These are phyloP conservation scores for Sternotherus odoratus DNA, from an alignment of 2,797 vertebrate genomes.

Conservation along the genomic window DNA sequence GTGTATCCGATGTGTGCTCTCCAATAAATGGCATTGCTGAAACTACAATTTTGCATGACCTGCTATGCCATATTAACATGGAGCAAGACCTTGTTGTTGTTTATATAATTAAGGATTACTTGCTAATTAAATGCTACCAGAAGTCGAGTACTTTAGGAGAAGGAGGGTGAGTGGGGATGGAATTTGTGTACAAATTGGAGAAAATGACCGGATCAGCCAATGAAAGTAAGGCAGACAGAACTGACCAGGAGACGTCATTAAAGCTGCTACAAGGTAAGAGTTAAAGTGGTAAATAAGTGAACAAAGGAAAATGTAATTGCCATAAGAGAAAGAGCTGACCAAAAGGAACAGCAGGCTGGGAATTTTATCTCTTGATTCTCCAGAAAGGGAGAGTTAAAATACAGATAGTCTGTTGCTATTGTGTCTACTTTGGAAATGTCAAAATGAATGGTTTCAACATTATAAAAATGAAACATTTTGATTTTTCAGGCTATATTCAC, in stretches of 20 bases:
- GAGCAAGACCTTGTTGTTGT: not conserved
- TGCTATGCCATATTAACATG: rapidly evolving
- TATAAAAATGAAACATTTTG: no score
- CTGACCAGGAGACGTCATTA: not conserved
- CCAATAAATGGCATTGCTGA: not conserved
- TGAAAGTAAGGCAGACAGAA: not conserved
- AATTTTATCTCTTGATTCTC: not conserved
- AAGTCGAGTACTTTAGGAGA: not conserved
- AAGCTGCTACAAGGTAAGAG: not conserved
- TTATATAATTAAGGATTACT: not conserved
- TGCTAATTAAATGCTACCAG: not conserved
- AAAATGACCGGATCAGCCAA: not conserved
- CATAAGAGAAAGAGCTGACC: not conserved
- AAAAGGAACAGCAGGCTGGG: not conserved
- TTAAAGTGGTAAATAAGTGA: not conserved
- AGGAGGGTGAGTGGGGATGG: not conserved
- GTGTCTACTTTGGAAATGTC: not conserved
- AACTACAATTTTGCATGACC: not conserved
- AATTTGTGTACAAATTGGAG: not conserved
- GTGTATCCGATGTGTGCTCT: not conserved
- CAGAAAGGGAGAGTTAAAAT: not conserved
- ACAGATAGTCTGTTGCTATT: not conserved
- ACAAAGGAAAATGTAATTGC: not conserved
- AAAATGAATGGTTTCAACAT: no score
- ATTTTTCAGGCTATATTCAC: no score